A percentile compares a stretch with the other conserved stretches of the same genome.
Evolutionary conservation across 2,888 invertebrate genomes (phyloP).

Genomic region (Junonia oenone): DNA sequence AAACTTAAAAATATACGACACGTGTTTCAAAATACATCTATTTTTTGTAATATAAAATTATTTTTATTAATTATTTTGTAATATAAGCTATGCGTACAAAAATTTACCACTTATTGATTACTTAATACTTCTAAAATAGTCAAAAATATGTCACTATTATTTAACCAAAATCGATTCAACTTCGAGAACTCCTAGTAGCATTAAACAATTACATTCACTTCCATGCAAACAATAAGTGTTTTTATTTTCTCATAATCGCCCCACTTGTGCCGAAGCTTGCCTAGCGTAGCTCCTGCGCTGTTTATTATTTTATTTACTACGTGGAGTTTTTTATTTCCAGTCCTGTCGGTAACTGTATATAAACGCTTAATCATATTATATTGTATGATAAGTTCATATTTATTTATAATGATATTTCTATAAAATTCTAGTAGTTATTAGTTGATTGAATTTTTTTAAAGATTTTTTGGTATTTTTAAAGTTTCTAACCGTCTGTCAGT

Average conservation of each 20-base stretch:
- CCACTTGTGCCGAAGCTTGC: slow-evolving; percentile 14
- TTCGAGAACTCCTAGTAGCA: slow-evolving; percentile 39
- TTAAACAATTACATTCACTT: slow-evolving; percentile 30
- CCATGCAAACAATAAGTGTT: slow-evolving; percentile 33
- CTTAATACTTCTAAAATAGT: too few species aligned
- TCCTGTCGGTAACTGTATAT: neutral
- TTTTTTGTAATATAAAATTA: too few species aligned
- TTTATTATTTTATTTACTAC: slow-evolving; percentile 11
- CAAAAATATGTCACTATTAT: too few species aligned
- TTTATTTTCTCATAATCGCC: slow-evolving; percentile 47
- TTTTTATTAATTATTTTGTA: too few species aligned
- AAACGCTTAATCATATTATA: neutral
- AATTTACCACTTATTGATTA: too few species aligned
- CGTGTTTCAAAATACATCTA: too few species aligned
- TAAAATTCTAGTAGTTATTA: neutral
- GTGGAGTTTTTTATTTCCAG: slow-evolving; percentile 21
- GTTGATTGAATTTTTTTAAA: too few species aligned
- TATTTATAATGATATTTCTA: slow-evolving; percentile 22
- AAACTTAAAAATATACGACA: too few species aligned
- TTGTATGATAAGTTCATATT: too few species aligned
- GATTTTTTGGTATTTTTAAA: too few species aligned
- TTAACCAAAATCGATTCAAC: neutral
- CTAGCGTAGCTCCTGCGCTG: slow-evolving; percentile 17
- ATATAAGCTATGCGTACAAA: too few species aligned
- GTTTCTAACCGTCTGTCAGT: too few species aligned